These are phyloP conservation scores for Synodontis membranacea DNA, from an alignment of 2,113 vertebrate species.

Conservation along the genomic window DNA sequence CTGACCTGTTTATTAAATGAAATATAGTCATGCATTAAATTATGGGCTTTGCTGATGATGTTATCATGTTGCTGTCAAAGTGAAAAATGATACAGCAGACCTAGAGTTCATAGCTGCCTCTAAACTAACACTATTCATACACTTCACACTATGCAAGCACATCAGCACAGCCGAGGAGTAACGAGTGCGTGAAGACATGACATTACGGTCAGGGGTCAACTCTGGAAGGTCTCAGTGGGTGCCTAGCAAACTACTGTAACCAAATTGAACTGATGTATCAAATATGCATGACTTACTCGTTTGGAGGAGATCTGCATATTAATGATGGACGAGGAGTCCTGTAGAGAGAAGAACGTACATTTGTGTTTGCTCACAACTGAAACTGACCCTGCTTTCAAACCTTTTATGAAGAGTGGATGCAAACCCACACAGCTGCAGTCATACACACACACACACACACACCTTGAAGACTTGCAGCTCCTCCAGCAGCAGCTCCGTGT, in stretches of 20 bases:
- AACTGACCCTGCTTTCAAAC: background rate
- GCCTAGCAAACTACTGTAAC: background rate
- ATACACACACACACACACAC: slow-evolving; percentile 45
- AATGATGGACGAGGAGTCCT: slow-evolving; percentile 85
- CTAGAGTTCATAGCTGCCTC: background rate
- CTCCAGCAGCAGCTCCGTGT: slow-evolving; percentile 88
- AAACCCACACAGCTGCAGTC: background rate
- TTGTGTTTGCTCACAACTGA: background rate
- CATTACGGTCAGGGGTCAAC: background rate
- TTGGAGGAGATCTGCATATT: slow-evolving; percentile 96
- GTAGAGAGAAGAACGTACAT: slow-evolving; percentile 44
- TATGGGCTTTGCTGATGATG: background rate
- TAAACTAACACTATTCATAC: background rate
- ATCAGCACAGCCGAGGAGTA: background rate
- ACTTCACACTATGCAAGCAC: background rate
- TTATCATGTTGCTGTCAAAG: slow-evolving; percentile 3
- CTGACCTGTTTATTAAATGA: background rate
- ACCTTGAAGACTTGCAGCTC: slow-evolving; percentile 95
- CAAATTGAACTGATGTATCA: background rate
- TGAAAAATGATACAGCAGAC: background rate
- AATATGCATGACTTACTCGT: slow-evolving; percentile 72
- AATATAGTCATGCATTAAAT: slow-evolving; percentile 1
- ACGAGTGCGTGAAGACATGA: background rate
- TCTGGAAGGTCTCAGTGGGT: background rate
- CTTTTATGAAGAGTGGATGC: background rate